Percentiles rank a stretch among this genome's conserved stretches.
These are phyloP conservation scores for Morone saxatilis DNA, from an alignment of 2,113 vertebrate species.

Conservation along the genomic window DNA sequence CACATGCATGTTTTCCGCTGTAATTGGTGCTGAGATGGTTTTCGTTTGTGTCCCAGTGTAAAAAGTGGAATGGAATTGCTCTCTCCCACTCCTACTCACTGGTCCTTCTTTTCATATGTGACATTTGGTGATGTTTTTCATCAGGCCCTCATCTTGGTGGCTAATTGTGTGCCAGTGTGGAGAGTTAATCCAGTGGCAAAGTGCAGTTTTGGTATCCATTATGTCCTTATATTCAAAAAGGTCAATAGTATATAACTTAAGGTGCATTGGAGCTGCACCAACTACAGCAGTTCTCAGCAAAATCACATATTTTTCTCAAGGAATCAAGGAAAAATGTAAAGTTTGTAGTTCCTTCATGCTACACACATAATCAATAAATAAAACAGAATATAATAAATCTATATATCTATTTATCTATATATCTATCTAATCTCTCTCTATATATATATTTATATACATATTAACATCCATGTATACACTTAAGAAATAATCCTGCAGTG, in stretches of 20 bases:
- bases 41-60: background rate
- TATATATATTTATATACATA: too few species aligned
- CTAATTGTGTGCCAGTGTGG: background rate
- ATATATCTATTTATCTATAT: too few species aligned
- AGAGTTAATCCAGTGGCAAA: background rate
- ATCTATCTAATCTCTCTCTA: too few species aligned
- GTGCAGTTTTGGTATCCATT: background rate
- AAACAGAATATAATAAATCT: too few species aligned
- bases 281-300: background rate
- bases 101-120: background rate
- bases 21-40: background rate
- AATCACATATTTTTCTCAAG: background rate
- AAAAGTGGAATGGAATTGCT: background rate
- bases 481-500: too few species aligned
- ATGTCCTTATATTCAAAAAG: background rate
- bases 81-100: background rate
- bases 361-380: too few species aligned
- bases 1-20: background rate
- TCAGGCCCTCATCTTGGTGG: background rate
- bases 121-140: background rate
- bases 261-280: background rate
- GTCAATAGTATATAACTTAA: background rate
- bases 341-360: too few species aligned
- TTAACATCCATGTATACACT: too few species aligned
- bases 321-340: too few species aligned